Evolutionary conservation across 2,113 vertebrate species (phyloP), one percentile per base, ranked within the genome.

Genomic region (Salvelinus namaycush): DNA sequence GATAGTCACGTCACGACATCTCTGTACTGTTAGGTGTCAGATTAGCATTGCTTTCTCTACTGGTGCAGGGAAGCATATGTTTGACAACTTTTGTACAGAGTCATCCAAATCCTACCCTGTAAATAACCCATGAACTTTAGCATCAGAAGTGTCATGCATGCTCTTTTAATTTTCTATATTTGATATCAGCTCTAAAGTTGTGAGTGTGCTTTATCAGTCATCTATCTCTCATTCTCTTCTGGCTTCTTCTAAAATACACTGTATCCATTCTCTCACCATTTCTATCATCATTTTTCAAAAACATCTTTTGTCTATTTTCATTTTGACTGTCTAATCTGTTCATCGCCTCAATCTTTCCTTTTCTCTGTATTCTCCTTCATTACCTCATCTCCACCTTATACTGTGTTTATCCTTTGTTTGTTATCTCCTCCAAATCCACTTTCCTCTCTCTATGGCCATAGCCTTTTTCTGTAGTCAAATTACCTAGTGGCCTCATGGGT

Each of bases 41-140:
- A 84, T 85, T 87, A 85, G 78, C 75, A 66, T 76, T 68, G 22
- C 75, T 69, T 74, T 26, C 65, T 68, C 7, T 2, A 48, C 60
- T 3, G 6, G 13, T 29, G 70, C 75, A 22, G 27, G 7, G 73
- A 80, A 79, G 68, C 11, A 76, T n/a, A 24, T n/a, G 22, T 22
- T 62, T 62, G 59, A 62, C 59, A 54, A 20, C 54, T 20, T 57
- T 57, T 18, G 54, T 16, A 64, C 8, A 5, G 60, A 20, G 8
- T 64, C 60, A 9, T 64, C n/a, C 8, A 34, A 74, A 67, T 74
- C 16, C 26, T 77, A 59, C 71, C 68, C 77, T 70, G 78, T 31
- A 66, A 76, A 71, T 66, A 60, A 79, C 34, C 73, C 9, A 12
- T 49, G 18, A 77, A 44, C 26, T 73, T 39, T 9, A 64, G n/a